These are phyloP conservation scores for Protaetia brevitarsis DNA, from an alignment of 1,140 invertebrate genomes.

Conservation along the genomic window DNA sequence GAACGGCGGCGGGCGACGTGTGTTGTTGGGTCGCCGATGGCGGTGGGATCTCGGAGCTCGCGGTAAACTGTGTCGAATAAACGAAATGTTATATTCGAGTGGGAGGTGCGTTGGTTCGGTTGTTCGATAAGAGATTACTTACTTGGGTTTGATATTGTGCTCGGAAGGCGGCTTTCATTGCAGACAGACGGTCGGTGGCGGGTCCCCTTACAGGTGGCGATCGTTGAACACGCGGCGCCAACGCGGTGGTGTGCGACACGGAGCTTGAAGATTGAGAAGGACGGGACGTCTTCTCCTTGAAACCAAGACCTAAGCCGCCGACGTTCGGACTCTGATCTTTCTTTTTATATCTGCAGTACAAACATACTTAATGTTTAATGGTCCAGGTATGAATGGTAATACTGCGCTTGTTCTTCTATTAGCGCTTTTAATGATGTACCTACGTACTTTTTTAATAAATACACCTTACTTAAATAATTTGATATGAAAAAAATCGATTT, in stretches of 20 bases:
- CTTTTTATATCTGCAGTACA: slow-evolving; percentile 53
- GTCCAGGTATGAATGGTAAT: background rate
- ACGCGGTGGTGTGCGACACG: background rate
- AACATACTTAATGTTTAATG: slow-evolving; percentile 37
- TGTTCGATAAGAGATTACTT: slow-evolving; percentile 21
- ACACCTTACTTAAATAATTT: no score
- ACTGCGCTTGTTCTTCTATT: no score
- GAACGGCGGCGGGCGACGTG: background rate
- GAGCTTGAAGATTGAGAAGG: slow-evolving; percentile 17
- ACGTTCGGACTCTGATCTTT: slow-evolving; percentile 83
- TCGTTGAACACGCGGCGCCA: slow-evolving; percentile 1
- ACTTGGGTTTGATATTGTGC: slow-evolving; percentile 88
- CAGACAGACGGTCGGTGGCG: slow-evolving; percentile 81
- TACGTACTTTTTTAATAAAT: no score
- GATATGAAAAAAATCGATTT: no score
- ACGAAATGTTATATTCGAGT: background rate
- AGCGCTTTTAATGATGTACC: no score
- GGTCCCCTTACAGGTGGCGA: slow-evolving; percentile 60
- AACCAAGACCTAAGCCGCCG: slow-evolving; percentile 81
- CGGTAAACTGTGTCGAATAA: slow-evolving; percentile 61
- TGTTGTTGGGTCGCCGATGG: slow-evolving; percentile 41
- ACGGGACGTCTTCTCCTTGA: slow-evolving; percentile 65
- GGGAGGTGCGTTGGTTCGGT: no score
- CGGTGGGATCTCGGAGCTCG: slow-evolving; percentile 62
- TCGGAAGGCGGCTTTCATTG: slow-evolving; percentile 89